Evolutionary conservation across 1,140 invertebrate species (phyloP), one percentile per base, ranked within the genome.

Genomic region (Papilio aristodemus): DNA sequence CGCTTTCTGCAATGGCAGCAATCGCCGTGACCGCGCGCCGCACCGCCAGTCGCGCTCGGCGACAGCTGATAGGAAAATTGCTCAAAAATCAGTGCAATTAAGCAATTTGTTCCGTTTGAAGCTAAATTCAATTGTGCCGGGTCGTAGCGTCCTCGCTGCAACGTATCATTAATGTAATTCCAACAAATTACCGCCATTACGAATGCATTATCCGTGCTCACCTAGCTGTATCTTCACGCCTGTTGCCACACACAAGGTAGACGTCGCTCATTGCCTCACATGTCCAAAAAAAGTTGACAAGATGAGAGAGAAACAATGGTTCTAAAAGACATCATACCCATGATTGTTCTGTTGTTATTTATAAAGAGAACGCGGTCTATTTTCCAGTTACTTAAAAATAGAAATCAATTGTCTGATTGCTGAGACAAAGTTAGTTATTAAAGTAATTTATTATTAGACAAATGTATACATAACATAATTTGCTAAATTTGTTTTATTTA

Each of bases 21-120:
- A n/a, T n/a, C n/a, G n/a, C 59, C 59, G 36, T 62, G 32, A 17
- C 32, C 14, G 46, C 10, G 46, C 27, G 43, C 43, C 43, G 43
- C 36, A 8, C 57, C 57, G 27, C 27, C 27, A n/a, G 22, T 22
- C 54, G 41, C 25, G n/a, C 4, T 5, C 41, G 57, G 5, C 57
- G 63, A 27, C 39, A 25, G 39, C 14, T 66, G 63, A 66, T 50
- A 50, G 63, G 63, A 32, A 66, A 66, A 66, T 66, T 66, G 63
- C 39, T 66, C 63, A 46, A 46, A 66, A 46, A 62, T 17, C 39
- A 32, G 25, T 46, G 63, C 41, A 46, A 66, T 50, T 46, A 50
- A 46, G 39, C 63, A 66, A 66, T 66, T 66, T 66, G 41, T 46
- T 66, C 63, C 63, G 39, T 50, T 66, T 46, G 41, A 13, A 50